Conservation (phyloP, 1,140 invertebrate species). For the Neodiprion lecontei region DNA sequence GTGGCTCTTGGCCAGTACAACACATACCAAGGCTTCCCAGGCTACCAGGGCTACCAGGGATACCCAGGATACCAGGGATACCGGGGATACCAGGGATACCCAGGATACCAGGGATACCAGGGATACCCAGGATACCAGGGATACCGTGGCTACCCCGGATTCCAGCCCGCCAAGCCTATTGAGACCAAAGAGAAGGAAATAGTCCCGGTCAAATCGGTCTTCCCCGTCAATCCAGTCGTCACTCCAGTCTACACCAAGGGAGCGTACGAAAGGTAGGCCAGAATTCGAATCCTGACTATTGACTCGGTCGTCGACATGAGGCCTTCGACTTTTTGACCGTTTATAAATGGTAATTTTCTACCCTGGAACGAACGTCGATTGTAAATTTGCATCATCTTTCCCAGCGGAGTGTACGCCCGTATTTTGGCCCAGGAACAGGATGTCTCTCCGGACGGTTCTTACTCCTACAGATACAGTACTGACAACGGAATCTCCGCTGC, state of each 20-base stretch:
- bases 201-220: neutral
- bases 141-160: neutral
- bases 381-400: too few relatives aligned
- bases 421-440: conserved; percentile 50
- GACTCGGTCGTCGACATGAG: too few relatives aligned
- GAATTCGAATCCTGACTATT: conserved; percentile 31
- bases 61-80: neutral
- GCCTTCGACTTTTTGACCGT: too few relatives aligned
- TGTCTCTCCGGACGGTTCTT: conserved; percentile 52
- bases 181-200: neutral
- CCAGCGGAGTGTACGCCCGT: too few relatives aligned
- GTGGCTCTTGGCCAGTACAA: neutral
- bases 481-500: conserved; percentile 67
- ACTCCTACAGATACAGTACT: conserved; percentile 65
- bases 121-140: neutral
- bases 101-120: neutral
- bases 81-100: neutral
- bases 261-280: conserved; percentile 16
- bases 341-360: too few relatives aligned
- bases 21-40: neutral
- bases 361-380: too few relatives aligned
- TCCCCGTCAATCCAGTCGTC: neutral
- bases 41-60: neutral
- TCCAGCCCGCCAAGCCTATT: neutral
- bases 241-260: neutral